A percentile compares a stretch with the other conserved stretches of the same genome.
These are phyloP conservation scores for Labeo rohita DNA, from an alignment of 2,113 vertebrate species.

Conservation along the genomic window DNA sequence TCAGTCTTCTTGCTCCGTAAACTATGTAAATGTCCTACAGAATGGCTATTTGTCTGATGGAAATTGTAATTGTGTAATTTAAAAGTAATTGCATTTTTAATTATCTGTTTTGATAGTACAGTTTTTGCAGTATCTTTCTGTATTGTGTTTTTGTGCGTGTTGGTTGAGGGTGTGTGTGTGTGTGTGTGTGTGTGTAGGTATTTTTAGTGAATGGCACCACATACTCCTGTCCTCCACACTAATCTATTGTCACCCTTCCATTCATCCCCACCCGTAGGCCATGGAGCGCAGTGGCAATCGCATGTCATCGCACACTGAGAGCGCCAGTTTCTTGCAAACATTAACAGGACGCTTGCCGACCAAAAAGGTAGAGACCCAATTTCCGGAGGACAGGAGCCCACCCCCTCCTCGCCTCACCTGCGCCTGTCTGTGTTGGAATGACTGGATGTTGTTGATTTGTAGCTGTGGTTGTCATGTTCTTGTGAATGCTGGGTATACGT, in stretches of 20 bases:
- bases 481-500: constrained; percentile 70
- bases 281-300: constrained; percentile 99
- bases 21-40: not conserved
- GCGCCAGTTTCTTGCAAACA: constrained; percentile 99
- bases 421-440: constrained; percentile 72
- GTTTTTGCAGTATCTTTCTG: not conserved
- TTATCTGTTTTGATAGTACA: not conserved
- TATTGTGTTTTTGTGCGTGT: not conserved
- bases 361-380: constrained; percentile 96
- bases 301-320: constrained; percentile 99
- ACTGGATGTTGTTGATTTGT: constrained; percentile 64
- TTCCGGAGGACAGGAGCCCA: constrained; percentile 70
- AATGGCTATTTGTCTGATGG: not conserved
- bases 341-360: constrained; percentile 99
- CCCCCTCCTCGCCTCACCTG: constrained; percentile 57
- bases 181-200: constrained; percentile 34
- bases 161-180: not conserved
- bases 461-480: constrained; percentile 70
- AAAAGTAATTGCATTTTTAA: not conserved
- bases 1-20: not conserved
- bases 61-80: not conserved
- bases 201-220: constrained; percentile 58
- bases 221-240: constrained; percentile 78
- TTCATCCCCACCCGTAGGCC: constrained; percentile 97
- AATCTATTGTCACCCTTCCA: constrained; percentile 95